phyloP scores from a whole-genome alignment of 1,140 invertebrate species.

The Camponotus pennsylvanicus region DNA sequence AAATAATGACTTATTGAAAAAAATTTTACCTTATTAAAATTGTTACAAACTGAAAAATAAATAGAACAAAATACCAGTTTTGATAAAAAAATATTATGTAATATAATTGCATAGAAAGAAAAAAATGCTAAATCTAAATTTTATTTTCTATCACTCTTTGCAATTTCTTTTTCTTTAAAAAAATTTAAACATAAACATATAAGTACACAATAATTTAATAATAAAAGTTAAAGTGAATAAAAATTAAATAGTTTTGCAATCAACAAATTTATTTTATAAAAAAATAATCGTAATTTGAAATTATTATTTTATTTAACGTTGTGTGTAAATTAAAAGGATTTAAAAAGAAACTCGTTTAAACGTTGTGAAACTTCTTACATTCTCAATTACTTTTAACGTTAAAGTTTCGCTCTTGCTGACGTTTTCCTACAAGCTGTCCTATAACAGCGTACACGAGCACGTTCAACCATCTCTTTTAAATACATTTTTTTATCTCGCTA shows the following conservation, averaged over 20 bases:
- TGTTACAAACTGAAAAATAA: background rate
- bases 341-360: background rate
- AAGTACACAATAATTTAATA: background rate
- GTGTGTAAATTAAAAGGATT: background rate
- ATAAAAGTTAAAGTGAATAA: background rate
- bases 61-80: background rate
- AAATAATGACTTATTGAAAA: conserved; percentile 4
- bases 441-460: conserved; percentile 37
- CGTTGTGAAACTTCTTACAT: background rate
- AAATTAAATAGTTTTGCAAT: background rate
- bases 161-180: background rate
- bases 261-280: background rate
- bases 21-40: background rate
- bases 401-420: background rate
- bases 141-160: background rate
- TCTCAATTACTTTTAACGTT: conserved; percentile 36
- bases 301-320: background rate
- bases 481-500: conserved; percentile 33
- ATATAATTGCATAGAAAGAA: background rate
- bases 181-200: background rate
- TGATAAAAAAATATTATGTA: background rate
- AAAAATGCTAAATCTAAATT: background rate
- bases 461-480: conserved; percentile 63
- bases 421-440: conserved; percentile 15
- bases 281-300: background rate